Evolutionary conservation across 1,140 invertebrate genomes (phyloP), one percentile per base, ranked within the genome.

Genomic region (Drosophila tristis): DNA sequence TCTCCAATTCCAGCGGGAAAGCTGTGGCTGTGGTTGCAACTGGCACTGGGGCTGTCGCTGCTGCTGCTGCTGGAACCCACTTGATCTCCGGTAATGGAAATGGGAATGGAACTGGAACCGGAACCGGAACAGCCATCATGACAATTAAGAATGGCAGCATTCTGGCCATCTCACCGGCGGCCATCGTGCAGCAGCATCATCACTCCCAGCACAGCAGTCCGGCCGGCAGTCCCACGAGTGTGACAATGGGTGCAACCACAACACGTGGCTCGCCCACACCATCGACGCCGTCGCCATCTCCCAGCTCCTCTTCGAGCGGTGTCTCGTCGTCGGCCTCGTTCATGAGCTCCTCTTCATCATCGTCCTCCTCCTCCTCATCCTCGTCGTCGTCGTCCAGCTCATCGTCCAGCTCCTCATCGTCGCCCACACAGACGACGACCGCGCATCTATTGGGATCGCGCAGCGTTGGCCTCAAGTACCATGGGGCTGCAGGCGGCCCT

Each of bases 191-290:
- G 44, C 31, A 49, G 15, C 49, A 44, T 48, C 54, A 53, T 39
- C 56, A 4, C 5, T 63, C 59, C 25, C 72, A 60, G 45, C 72
- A 76, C 5, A 53, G 31, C 35, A 87, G 81, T 48, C 75, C 78
- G 2, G 73, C 70, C 15, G 79, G 61, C 59, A 91, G 90, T 81
- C 86, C 90, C 25, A n/a, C 26, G n/a, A 42, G n/a, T 31, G n/a
- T 42, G 3, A 23, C 54, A 11, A 44, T 54, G 29, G 66, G 44
- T 0, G 42, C 29, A 43, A 81, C 78, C 26, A 42, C 80, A 5
- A 91, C 71, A 47, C 84, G 90, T 50, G 90, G 81, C 23, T 91
- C 90, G 15, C 90, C 90, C n/a, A 91, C 90, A 50, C 90, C 90
- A 54, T 91, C 90, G 50, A 91, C 90, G 5, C 90, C 90, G 26